Base-by-base conservation (phyloP, 2,113 vertebrate species). In the Actinemys pallida region DNA sequence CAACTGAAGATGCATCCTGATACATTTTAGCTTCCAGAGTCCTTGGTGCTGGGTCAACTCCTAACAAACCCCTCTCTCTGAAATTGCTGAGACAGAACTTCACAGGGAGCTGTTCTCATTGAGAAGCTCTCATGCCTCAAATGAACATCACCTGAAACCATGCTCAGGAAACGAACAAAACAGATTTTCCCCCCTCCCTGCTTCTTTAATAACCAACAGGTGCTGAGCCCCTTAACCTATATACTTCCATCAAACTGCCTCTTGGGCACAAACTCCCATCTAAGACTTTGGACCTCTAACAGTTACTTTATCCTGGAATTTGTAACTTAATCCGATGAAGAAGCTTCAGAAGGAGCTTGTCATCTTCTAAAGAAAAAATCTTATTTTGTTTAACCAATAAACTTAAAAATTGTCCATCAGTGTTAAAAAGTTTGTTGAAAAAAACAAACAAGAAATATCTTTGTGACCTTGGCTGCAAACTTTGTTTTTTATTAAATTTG, bases 121-220 rank as follows among this genome's bases (percentile, higher is more conserved):
- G 92, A 90, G 90, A 94, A 96, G 49, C 20, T 2, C 84, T 97
- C 90, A 92, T 2, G 0, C 78, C 89, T 90, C 81, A 5, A 81
- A 65, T 50, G 29, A 22, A 65, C 83, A 47, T 87, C 87, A 88
- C 83, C 82, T 89, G 13, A 0, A 84, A 90, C 94, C 39, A 79
- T 90, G 4, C 82, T 84, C 39, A 83, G 94, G 94, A 93, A 97
- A 65, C 49, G 96, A 98, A 96, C 78, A 93, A 87, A 89, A 90
- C 65, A 88, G 88, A 84, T 84, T 94, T 57, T 89, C 17, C 56
- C 78, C 6, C 2, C 65, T 11, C 50, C 84, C 89, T 47, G 72
- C 93, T 87, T 82, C 91, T 90, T 93, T 98, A 98, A 98, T 98
- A 95, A 90, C 96, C 90, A 96, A 97, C 98, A 98, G 97, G 98